These are phyloP conservation scores for Pogona vitticeps DNA, from an alignment of 2,113 vertebrate genomes.

Conservation along the genomic window DNA sequence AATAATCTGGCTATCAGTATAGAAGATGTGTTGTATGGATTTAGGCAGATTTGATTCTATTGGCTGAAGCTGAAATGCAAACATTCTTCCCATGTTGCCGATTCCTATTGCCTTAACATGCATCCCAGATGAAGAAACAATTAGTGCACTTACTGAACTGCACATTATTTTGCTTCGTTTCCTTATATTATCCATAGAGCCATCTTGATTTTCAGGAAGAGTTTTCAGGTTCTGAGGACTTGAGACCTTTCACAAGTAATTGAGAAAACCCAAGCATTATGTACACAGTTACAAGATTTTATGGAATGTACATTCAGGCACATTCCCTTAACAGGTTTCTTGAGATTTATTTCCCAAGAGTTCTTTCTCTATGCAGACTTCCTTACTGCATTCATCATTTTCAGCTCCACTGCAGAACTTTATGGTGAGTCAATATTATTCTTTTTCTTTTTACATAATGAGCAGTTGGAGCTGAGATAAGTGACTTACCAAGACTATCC, in stretches of 20 bases:
- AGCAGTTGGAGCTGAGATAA: neutral
- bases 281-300: neutral
- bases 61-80: neutral
- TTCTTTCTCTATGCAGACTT: neutral
- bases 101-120: neutral
- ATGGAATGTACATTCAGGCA: neutral
- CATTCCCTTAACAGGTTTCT: neutral
- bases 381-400: neutral
- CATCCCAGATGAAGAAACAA: constrained; percentile 2
- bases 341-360: neutral
- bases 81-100: too few species aligned
- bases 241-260: constrained; percentile 50
- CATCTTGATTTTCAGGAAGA: neutral
- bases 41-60: neutral
- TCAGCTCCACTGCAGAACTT: neutral
- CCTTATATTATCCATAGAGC: neutral
- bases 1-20: too few species aligned
- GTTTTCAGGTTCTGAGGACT: constrained; percentile 37
- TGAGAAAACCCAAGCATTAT: constrained; percentile 25
- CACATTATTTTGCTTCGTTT: constrained; percentile 1
- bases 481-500: too few species aligned
- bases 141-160: constrained; percentile 21
- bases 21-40: neutral
- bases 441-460: neutral
- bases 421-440: neutral